Conservation (phyloP, 2,888 invertebrate species). For the Pteria penguin region DNA sequence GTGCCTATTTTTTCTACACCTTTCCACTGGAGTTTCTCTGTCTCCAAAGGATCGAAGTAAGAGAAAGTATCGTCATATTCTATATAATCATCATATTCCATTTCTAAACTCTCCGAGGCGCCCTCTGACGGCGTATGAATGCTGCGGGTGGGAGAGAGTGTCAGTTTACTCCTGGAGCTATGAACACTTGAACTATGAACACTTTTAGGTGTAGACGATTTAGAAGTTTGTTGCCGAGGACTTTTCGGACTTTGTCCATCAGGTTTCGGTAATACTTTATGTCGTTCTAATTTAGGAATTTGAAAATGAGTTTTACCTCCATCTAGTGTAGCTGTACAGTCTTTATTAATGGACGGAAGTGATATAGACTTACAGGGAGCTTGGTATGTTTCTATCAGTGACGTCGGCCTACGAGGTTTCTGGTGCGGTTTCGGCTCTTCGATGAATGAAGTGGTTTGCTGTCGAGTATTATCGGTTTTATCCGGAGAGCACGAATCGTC, state of each 20-base stretch:
- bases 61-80: constrained; percentile 74
- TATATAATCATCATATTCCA: constrained; percentile 75
- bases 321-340: constrained; percentile 25
- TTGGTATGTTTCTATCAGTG: constrained; percentile 67
- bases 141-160: constrained; percentile 70
- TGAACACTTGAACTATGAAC: constrained; percentile 57
- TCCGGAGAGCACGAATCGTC: constrained; percentile 59
- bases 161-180: constrained; percentile 59
- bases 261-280: constrained; percentile 69
- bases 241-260: constrained; percentile 75
- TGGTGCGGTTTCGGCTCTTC: constrained; percentile 35
- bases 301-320: constrained; percentile 17
- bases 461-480: constrained; percentile 39
- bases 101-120: constrained; percentile 58
- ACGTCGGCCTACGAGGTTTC: constrained; percentile 67
- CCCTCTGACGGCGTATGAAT: constrained; percentile 67
- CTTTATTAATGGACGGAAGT: constrained; percentile 17
- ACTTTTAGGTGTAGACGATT: constrained; percentile 61
- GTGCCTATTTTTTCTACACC: constrained; percentile 69
- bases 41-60: constrained; percentile 72
- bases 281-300: constrained; percentile 56
- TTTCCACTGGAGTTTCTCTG: constrained; percentile 68
- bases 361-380: constrained; percentile 44
- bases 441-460: constrained; percentile 68
- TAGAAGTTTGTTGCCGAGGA: constrained; percentile 59